Conservation (phyloP, 2,113 vertebrate genomes). For the Podarcis raffonei region DNA sequence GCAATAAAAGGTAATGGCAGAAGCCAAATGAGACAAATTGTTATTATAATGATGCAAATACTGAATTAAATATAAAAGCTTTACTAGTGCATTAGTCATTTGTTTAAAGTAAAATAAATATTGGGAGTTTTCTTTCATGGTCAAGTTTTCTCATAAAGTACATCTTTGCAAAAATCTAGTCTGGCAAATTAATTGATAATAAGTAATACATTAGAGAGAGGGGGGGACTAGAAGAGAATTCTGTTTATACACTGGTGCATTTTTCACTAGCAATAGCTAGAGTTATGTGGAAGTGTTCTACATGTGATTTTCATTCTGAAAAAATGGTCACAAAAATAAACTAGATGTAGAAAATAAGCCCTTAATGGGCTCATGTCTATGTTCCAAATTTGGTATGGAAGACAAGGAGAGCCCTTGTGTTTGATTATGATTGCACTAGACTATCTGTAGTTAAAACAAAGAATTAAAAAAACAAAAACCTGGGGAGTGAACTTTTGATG, state of each 20-base stretch:
- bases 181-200: conserved; percentile 23
- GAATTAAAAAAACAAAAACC: not conserved
- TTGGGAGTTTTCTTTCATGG: conserved; percentile 11
- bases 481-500: not conserved
- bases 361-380: not conserved
- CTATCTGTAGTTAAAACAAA: not conserved
- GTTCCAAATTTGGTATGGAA: not conserved
- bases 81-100: conserved; percentile 21
- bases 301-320: not conserved
- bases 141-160: conserved; percentile 16
- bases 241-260: not conserved
- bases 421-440: not conserved
- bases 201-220: not conserved
- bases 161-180: conserved; percentile 12
- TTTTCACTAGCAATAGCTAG: not conserved
- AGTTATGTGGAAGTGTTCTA: not conserved
- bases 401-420: not conserved
- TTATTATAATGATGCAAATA: not conserved
- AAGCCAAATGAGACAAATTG: conserved; percentile 28
- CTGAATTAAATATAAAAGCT: conserved; percentile 31
- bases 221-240: not conserved
- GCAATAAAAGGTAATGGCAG: conserved; percentile 27
- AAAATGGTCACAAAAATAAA: not conserved
- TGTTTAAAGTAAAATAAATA: conserved; percentile 10
- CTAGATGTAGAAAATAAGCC: not conserved